phyloP scores from a whole-genome alignment of 2,113 vertebrate species.

The Pampusana beccarii region DNA sequence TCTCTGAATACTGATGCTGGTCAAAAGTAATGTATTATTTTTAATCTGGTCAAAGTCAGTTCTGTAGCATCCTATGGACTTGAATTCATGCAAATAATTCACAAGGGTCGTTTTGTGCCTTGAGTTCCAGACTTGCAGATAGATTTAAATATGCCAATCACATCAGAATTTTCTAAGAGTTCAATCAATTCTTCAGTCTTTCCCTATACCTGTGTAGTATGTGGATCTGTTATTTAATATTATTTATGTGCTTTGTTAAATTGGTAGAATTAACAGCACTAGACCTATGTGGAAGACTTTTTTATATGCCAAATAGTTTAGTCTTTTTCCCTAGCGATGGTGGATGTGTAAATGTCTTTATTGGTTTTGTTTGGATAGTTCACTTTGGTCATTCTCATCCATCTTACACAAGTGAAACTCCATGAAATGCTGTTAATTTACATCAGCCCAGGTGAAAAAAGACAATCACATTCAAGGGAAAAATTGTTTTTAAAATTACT shows the following conservation, averaged over 20 bases:
- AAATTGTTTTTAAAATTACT: not conserved
- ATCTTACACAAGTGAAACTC: not conserved
- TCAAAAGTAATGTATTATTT: not conserved
- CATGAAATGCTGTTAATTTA: not conserved
- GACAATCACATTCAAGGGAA: not conserved
- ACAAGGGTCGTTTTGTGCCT: not conserved
- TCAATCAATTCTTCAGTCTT: not conserved
- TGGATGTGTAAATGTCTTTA: not conserved
- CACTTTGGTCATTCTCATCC: not conserved
- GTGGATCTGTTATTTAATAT: not conserved
- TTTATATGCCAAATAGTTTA: not conserved
- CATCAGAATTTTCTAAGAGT: not conserved
- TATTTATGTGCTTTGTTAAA: not conserved
- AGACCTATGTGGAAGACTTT: not conserved
- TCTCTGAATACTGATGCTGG: not conserved
- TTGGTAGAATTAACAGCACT: not conserved
- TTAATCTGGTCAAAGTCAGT: not conserved
- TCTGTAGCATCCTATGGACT: not conserved
- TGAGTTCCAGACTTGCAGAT: not conserved
- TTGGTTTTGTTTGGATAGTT: not conserved
- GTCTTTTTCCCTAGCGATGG: not conserved
- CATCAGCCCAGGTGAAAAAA: not conserved
- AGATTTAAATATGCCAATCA: not conserved
- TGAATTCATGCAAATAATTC: not conserved
- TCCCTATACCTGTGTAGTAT: not conserved